Conservation (phyloP, 1,140 invertebrate species). For the Coenobita brevimanus region DNA sequence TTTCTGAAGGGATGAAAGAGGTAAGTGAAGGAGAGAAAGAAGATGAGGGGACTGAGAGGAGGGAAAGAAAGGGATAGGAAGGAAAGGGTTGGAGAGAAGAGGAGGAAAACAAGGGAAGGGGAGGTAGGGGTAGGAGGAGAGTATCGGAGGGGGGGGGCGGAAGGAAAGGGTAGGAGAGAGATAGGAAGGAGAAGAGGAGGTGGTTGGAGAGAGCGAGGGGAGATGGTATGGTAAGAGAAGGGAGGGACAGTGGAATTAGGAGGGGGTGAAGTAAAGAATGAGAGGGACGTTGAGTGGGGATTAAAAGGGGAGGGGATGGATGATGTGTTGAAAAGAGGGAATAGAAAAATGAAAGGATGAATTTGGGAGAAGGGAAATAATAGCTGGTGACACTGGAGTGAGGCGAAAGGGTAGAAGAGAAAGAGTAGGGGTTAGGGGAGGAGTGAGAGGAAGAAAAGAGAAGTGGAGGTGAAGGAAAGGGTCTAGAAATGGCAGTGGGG, state of each 20-base stretch:
- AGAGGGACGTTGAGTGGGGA: neutral
- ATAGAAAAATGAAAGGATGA: too few species aligned
- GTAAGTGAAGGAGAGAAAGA: too few species aligned
- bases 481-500: too few species aligned
- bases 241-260: neutral
- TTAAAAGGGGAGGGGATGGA: neutral
- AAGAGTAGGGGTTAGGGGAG: too few species aligned
- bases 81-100: neutral
- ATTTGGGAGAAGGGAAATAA: too few species aligned
- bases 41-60: constrained; percentile 5
- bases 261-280: neutral
- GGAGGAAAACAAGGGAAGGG: neutral
- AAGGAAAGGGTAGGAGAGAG: neutral
- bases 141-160: neutral
- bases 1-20: too few species aligned
- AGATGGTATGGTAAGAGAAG: neutral
- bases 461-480: too few species aligned
- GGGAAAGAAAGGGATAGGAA: neutral
- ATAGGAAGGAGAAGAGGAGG: neutral
- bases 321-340: too few species aligned
- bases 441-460: too few species aligned
- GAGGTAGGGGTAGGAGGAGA: neutral
- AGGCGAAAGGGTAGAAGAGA: neutral
- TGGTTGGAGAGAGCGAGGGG: too few species aligned
- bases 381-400: too few species aligned